Evolutionary conservation across 2,113 vertebrate genomes (phyloP), one percentile per base, ranked within the genome.

Genomic region (Dinomys branickii): DNA sequence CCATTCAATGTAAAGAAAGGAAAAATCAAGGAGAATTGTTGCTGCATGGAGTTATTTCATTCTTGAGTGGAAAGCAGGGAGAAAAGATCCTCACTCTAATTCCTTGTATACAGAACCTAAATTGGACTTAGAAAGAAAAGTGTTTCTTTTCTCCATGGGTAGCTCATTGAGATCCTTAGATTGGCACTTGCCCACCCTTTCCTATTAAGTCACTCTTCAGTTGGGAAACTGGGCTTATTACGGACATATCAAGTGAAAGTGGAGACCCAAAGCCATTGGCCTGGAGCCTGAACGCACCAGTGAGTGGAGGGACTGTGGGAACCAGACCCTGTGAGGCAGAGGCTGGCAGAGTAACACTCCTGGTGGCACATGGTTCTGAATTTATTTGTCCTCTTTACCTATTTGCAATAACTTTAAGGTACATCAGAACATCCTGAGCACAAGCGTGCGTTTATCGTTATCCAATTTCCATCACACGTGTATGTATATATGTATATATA

Each of bases 71-170:
- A 95, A 84, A 81, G 26, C 41, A 92, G 44, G n/a, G 61, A 94
- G 33, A 78, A 93, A 95, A 96, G 65, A 83, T 63, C 61, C 84
- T 90, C 58, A 83, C 63, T 97, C 50, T 61, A 47, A 88, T 92
- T 86, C 83, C 10, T 91, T 94, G 50, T 65, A 65, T 84, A 88
- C 11, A 95, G 78, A 96, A 86, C 8, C 67, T 50, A 96, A 97
- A 97, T 97, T 95, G 94, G 54, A 77, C 90, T 94, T 94, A 88
- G 90, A 93, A 95, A 82, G 94, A 83, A 94, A 97, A 97, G 56
- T 91, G 50, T 73, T 97, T 92, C 85, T 95, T 97, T 97, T 95
- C 92, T 94, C 92, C 59, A 65, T 94, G 80, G 78, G 85, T 67
- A 97, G 61, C 63, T 84, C 38, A 88, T 97, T 94, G 78, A 97